Base-by-base conservation (phyloP, 2,888 invertebrate genomes). In the Stenodera caucasica region DNA sequence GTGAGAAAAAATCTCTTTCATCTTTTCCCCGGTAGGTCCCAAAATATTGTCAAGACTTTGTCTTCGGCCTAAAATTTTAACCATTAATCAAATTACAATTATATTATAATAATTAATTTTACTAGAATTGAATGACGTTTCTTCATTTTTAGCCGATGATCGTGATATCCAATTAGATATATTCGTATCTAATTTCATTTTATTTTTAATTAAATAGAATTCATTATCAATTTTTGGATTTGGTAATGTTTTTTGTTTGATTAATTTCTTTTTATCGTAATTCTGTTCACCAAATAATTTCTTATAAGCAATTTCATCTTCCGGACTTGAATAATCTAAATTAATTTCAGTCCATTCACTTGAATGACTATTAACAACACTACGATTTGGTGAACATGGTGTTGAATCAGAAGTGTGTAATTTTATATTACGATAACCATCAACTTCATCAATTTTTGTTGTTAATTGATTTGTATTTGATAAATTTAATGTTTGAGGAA, bases 1-100 rank as follows among this genome's bases (percentile, higher is more conserved):
- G 76, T 91, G 91, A 57, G 84, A 86, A 68, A 92, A 88, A 73
- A 91, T 88, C 80, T 92, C 92, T 78, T 92, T 92, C 63, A 92
- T 88, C 73, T 89, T 87, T 78, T 91, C 91, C 35, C 91, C 87
- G 0, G 91, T 91, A 67, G 91, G 91, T 33, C 87, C 86, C 74
- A 91, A 84, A 23, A 92, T 76, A 61, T 90, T 88, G 72, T 92
- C 92, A 32, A 92, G 80, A 65, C 91, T 91, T 78, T 91, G 91
- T 23, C 92, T 81, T 53, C 90, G 81, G 59, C 82, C 83, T 72
- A 78, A 56, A 70, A 70, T 71, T 55, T 61, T 67, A 57, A 15
- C 9, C 33, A 57, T 6, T 68, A 64, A 67, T 53, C 21, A 53
- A 18, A 49, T 30, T 56, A 55, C 9, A 32, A 14, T 23, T 23